Base-by-base conservation (phyloP, 2,797 vertebrate genomes). In the Rousettus madagascariensis region DNA sequence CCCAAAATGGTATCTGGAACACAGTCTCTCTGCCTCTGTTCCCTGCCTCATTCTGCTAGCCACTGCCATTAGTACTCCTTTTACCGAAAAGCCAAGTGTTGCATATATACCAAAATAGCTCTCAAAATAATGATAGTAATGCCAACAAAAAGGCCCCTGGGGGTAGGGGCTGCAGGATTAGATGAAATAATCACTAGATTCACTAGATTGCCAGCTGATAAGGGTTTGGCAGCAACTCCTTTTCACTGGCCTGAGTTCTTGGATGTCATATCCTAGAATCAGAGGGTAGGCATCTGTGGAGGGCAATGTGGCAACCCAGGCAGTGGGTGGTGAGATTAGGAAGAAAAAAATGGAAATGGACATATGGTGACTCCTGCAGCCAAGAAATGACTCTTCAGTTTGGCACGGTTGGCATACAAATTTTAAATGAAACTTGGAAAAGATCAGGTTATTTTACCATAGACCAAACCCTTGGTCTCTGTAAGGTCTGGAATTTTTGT, bases 361-460 rank as follows among this genome's bases (percentile, higher is more conserved):
- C 93, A 86, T 88, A 75, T 38, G 41, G 87, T 28, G n/a, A 36
- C 22, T 59, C n/a, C 33, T 77, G 22, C 61, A 90, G 78, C 59
- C 59, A 55, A 82, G 61, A 82, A 53, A 22, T 19, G 36, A 72
- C 24, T 68, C 77, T 90, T 90, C 51, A 15, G 28, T 79, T 61
- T n/a, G 61, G 90, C 26, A 1, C 2, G 28, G 41, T 13, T 77
- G 61, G 30, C 78, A 57, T 61, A 57, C 22, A 63, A 28, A 69
- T 95, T 90, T 69, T 30, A 83, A 89, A 53, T 49, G 86, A n/a
- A 93, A 75, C 59, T 75, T 90, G 33, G 26, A 65, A 83, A 85
- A 79, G 24, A 91, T 38, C 68, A 38, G 61, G 66, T 79, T 86
- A 38, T 53, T 86, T 91, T 65, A 59, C 17, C 71, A 20, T 20